A percentile compares a stretch with the other conserved stretches of the same genome.
phyloP scores from a whole-genome alignment of 2,113 vertebrate species.

The Callorhinus ursinus region DNA sequence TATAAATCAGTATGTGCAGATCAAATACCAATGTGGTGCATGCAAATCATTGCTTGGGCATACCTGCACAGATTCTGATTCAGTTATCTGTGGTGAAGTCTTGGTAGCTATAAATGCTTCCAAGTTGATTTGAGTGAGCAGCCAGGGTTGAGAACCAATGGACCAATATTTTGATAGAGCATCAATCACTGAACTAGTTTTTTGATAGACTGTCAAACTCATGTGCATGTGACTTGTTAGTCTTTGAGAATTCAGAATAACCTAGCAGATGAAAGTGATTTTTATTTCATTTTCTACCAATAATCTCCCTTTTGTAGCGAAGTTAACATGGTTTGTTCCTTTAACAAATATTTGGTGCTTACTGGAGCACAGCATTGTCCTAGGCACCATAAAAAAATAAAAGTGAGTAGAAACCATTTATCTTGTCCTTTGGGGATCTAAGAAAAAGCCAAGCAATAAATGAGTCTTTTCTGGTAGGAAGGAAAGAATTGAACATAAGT shows the following conservation, averaged over 20 bases:
- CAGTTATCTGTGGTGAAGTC: neutral
- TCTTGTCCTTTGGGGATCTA: neutral
- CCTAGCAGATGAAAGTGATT: conserved; percentile 29
- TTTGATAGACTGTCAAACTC: neutral
- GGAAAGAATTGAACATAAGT: neutral
- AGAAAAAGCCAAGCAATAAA: conserved; percentile 34
- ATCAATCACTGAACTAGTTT: neutral
- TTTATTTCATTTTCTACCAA: conserved; percentile 55
- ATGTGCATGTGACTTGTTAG: neutral
- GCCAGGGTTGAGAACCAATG: conserved; percentile 38
- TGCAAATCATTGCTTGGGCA: neutral
- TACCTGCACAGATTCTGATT: neutral
- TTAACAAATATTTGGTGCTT: conserved; percentile 43
- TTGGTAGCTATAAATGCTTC: conserved; percentile 36
- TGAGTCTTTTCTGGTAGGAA: conserved; percentile 31
- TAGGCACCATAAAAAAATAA: conserved; percentile 6
- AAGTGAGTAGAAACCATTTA: neutral
- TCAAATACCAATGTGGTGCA: neutral
- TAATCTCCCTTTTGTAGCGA: neutral
- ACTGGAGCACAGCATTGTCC: neutral
- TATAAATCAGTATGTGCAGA: conserved; percentile 9
- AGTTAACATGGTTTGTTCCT: neutral
- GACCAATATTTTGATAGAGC: conserved; percentile 11
- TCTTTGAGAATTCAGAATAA: conserved; percentile 37
- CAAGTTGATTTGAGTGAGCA: neutral